These are phyloP conservation scores for Ahaetulla prasina DNA, from an alignment of 2,113 vertebrate genomes.

Conservation along the genomic window DNA sequence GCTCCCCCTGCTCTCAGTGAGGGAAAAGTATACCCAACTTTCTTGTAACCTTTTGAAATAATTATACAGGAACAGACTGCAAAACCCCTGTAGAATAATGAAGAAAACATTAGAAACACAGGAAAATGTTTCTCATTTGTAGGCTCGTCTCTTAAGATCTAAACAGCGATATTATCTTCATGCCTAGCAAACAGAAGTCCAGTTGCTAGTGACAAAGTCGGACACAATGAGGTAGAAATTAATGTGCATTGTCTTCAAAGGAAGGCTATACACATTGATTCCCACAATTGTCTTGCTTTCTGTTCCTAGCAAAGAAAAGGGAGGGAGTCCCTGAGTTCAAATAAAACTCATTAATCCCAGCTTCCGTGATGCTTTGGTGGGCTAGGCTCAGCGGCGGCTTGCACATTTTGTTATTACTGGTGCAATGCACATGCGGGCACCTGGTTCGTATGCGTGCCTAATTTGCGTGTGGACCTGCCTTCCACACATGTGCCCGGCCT, in stretches of 20 bases:
- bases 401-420: too few species aligned
- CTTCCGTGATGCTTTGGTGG: background rate
- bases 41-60: background rate
- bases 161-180: background rate
- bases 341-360: conserved; percentile 8
- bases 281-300: background rate
- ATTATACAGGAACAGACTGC: background rate
- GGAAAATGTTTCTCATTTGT: background rate
- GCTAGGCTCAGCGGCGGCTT: background rate
- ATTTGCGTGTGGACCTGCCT: too few species aligned
- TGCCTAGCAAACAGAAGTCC: background rate
- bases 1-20: background rate
- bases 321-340: background rate
- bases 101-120: background rate
- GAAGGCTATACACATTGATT: background rate
- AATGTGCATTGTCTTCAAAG: background rate
- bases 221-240: background rate
- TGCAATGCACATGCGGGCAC: accelerated
- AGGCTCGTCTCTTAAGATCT: background rate
- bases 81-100: background rate
- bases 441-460: too few species aligned
- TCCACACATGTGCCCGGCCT: too few species aligned
- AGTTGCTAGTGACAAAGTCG: background rate
- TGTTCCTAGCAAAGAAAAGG: background rate
- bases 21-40: too few species aligned